A percentile compares a stretch with the other conserved stretches of the same genome.
These are phyloP conservation scores for Oreochromis mossambicus DNA, from an alignment of 2,797 vertebrate species.

Conservation along the genomic window DNA sequence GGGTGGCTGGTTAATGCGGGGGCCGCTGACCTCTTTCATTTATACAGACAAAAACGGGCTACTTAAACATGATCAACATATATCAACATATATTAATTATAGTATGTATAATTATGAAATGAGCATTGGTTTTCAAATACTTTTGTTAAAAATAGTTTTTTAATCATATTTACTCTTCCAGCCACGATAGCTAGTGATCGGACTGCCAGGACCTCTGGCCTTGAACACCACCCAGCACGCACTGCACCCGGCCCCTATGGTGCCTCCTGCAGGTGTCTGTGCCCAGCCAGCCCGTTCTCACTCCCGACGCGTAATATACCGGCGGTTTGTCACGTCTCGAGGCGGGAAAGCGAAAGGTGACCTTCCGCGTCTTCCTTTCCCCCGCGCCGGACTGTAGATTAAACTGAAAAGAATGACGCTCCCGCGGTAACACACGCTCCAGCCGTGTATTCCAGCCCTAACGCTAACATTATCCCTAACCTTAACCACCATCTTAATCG, in stretches of 20 bases:
- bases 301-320: background rate
- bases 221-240: background rate
- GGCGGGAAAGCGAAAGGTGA: background rate
- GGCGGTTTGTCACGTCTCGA: background rate
- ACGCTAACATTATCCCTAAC: background rate
- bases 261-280: background rate
- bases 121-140: background rate
- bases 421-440: background rate
- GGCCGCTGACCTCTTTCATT: background rate
- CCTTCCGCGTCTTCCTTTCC: background rate
- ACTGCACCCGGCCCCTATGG: fast-evolving
- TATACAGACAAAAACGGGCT: background rate
- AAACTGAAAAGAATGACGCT: background rate
- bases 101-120: background rate
- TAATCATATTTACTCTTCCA: background rate
- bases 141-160: background rate
- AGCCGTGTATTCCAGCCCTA: background rate
- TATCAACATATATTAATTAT: background rate
- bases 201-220: background rate
- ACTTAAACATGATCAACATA: background rate
- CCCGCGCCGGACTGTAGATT: background rate
- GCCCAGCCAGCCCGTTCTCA: background rate
- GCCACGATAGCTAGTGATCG: background rate
- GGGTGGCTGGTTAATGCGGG: background rate
- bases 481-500: background rate